These are phyloP conservation scores for Melanotaenia parkinsoni DNA, from an alignment of 2,797 vertebrate species.

Conservation along the genomic window DNA sequence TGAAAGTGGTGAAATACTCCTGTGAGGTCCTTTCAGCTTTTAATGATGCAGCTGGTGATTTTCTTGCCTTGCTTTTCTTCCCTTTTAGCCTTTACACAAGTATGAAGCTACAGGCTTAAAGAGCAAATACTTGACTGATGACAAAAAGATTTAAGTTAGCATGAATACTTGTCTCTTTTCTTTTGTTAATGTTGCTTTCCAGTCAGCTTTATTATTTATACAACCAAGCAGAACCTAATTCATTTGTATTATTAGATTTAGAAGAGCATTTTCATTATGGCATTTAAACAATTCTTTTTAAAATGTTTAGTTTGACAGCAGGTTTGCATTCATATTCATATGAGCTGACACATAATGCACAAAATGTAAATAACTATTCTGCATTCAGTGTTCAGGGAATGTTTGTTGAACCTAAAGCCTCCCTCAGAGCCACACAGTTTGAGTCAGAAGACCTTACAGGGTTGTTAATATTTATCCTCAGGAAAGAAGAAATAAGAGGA, in stretches of 20 bases:
- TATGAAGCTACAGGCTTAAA: no score
- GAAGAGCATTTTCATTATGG: background rate
- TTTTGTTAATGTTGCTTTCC: background rate
- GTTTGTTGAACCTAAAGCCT: background rate
- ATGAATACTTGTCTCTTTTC: no score
- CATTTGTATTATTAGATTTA: background rate
- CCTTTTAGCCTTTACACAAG: background rate
- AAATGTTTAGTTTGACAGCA: background rate
- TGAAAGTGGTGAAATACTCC: background rate
- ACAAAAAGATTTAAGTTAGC: no score
- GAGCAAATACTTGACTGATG: no score
- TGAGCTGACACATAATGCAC: background rate
- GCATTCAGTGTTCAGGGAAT: background rate
- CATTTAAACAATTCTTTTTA: background rate
- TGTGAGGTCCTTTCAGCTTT: no score
- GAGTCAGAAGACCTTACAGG: background rate
- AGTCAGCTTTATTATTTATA: background rate
- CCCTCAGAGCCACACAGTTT: background rate
- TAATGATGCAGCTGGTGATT: background rate
- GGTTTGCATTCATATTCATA: conserved; percentile 7
- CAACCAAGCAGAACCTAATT: background rate
- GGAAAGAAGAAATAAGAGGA: background rate
- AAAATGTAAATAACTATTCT: background rate
- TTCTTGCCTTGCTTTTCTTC: background rate
- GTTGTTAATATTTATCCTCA: background rate